Percentiles rank a stretch among this genome's conserved stretches.
Conservation (phyloP, 2,888 invertebrate species). For the Sinelater perroti region DNA sequence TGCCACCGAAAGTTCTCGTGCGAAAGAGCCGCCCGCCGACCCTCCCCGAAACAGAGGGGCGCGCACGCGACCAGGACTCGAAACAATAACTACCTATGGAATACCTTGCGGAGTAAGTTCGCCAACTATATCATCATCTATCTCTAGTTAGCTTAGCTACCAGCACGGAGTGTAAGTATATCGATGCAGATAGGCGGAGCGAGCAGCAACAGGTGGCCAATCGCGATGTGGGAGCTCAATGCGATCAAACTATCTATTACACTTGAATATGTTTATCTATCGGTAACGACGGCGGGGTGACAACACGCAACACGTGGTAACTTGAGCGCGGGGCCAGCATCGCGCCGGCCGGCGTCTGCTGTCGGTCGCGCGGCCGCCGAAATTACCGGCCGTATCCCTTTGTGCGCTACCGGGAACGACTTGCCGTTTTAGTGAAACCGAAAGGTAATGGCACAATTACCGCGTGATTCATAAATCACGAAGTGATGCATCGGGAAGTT, state of each 20-base stretch:
- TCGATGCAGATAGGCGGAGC: slow-evolving; percentile 54
- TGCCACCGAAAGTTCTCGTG: slow-evolving; percentile 1
- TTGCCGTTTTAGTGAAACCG: slow-evolving; percentile 27
- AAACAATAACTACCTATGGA: slow-evolving; percentile 50
- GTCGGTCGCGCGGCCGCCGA: slow-evolving; percentile 17
- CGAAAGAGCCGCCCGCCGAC: slow-evolving; percentile 26
- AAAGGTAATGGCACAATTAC: slow-evolving; percentile 38
- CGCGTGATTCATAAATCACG: slow-evolving; percentile 39
- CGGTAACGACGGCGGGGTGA: slow-evolving; percentile 29
- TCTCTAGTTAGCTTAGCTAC: slow-evolving; percentile 34
- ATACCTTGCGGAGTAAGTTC: slow-evolving; percentile 55
- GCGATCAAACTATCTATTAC: slow-evolving; percentile 43
- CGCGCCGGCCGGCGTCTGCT: slow-evolving; percentile 19
- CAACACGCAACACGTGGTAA: slow-evolving; percentile 29
- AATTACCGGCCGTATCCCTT: slow-evolving; percentile 33
- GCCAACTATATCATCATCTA: slow-evolving; percentile 36
- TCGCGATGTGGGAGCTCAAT: slow-evolving; percentile 43
- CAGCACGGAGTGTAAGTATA: slow-evolving; percentile 30
- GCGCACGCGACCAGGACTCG: slow-evolving; percentile 46
- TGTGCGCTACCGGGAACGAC: slow-evolving; percentile 28
- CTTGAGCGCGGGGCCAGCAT: slow-evolving; percentile 10
- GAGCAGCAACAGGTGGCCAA: slow-evolving; percentile 58
- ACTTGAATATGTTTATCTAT: slow-evolving; percentile 33
- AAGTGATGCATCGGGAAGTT: slow-evolving; percentile 47
- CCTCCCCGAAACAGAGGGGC: slow-evolving; percentile 37